Conservation (phyloP, 1,140 invertebrate species). For the Drosophila bipectinata region DNA sequence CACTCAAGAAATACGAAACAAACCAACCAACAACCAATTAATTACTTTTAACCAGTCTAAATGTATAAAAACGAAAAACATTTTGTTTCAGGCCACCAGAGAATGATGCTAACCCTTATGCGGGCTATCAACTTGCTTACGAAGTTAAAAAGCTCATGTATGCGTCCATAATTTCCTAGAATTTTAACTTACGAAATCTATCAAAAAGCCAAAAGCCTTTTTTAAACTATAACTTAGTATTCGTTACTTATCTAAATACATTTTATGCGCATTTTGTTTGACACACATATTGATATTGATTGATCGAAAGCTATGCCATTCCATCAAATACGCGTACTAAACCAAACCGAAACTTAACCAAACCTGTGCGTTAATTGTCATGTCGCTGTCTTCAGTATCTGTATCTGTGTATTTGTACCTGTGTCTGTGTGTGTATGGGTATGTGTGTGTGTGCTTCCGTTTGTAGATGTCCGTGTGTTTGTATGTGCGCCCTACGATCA, state of each 20-base stretch:
- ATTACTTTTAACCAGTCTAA: conserved; percentile 68
- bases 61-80: conserved; percentile 81
- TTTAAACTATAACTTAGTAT: conserved; percentile 70
- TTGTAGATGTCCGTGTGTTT: conserved; percentile 28
- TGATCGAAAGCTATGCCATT: conserved; percentile 77
- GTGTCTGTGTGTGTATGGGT: conserved; percentile 30
- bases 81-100: conserved; percentile 91
- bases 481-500: conserved; percentile 24
- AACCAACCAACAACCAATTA: conserved; percentile 35
- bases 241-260: conserved; percentile 73
- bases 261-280: conserved; percentile 76
- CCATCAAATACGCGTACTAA: conserved; percentile 57
- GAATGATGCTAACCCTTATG: conserved; percentile 92
- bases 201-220: conserved; percentile 58
- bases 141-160: conserved; percentile 99
- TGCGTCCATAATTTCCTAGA: conserved; percentile 86
- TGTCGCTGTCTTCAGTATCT: conserved; percentile 65
- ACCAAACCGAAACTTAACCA: conserved; percentile 42
- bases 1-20: conserved; percentile 29
- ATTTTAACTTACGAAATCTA: conserved; percentile 63
- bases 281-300: conserved; percentile 69
- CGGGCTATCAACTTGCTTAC: conserved; percentile 99
- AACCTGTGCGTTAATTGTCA: conserved; percentile 64
- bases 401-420: conserved; percentile 22
- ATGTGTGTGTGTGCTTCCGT: conserved; percentile 13